Evolutionary conservation across 2,888 invertebrate genomes (phyloP).

Genomic region (Nowickia ferox): DNA sequence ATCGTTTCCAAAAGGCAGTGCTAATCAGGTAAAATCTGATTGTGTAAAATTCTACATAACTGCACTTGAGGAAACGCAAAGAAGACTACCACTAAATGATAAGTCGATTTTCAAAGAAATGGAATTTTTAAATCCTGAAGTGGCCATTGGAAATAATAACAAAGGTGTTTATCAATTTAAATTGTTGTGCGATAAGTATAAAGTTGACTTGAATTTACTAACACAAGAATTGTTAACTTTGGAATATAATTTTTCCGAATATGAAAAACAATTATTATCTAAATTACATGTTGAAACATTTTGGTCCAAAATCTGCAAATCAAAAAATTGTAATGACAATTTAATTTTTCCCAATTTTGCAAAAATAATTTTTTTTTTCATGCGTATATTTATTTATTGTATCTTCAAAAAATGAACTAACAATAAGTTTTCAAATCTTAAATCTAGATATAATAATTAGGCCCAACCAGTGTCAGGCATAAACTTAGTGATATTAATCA

Average conservation of each 20-base stretch:
- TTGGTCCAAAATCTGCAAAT: conserved; percentile 21
- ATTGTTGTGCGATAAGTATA: no score
- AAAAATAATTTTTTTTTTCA: no score
- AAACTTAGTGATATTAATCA: no score
- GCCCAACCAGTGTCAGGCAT: no score
- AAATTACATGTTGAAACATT: conserved; percentile 11
- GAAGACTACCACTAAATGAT: conserved; percentile 4
- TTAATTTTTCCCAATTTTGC: not conserved
- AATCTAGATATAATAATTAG: no score
- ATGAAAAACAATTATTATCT: not conserved
- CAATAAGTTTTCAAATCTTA: no score
- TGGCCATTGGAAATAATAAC: not conserved
- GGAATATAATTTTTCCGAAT: not conserved
- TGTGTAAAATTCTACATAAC: conserved; percentile 39
- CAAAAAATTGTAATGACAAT: conserved; percentile 6
- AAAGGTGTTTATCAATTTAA: no score
- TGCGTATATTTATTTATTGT: no score
- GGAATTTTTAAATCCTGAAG: conserved; percentile 27
- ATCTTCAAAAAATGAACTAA: no score
- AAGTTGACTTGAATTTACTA: no score
- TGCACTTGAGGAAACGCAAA: conserved; percentile 19
- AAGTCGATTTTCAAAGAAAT: conserved; percentile 36
- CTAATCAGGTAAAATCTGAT: conserved; percentile 38
- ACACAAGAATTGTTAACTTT: no score
- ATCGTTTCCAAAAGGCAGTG: conserved; percentile 2